Base-by-base conservation (phyloP, 2,888 invertebrate genomes). In the Ashinkailepas kermadecensis region DNA sequence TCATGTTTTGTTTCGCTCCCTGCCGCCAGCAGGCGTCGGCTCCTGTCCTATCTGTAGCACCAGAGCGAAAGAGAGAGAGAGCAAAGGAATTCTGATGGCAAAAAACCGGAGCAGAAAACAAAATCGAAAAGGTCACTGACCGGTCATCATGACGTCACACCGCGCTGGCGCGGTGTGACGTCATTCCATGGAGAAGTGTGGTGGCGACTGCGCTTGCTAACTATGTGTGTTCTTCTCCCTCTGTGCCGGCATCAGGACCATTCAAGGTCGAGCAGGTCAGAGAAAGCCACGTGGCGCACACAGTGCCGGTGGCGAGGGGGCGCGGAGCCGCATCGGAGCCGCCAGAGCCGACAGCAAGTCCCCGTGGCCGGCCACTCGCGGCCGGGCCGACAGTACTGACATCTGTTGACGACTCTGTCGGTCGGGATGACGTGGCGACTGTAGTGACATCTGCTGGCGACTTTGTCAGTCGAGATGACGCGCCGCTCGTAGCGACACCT, bases 131-230 rank as follows among this genome's bases (percentile, higher is more conserved):
- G 74, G 74, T 56, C 74, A 56, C 74, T 74, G 74, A 74, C 74
- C 74, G 74, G 74, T 56, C 74, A 56, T 74, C 54, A 56, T 74
- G 74, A 74, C 74, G 74, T 74, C 74, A 74, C 74, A 74, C 74
- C 74, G 56, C 74, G 74, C 74, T 8, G 21, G 11, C 54, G 74
- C 74, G 74, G 54, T 56, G 74, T 74, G 74, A 74, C 74, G 74
- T 74, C 74, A 74, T 21, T 21, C 6, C 39, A 11, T 56, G 13
- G 54, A 21, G 18, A 54, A 39, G 8, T 18, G 74, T 74, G 21
- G 23, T 54, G 54, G 54, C 18, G 74, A 54, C 56, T 74, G 56
- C 74, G 39, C 39, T 39, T 74, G 74, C 74, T 74, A 74, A 74
- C 74, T 15, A 54, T 74, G 18, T 74, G 74, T 74, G 74, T 74